phyloP scores from a whole-genome alignment of 2,113 vertebrate genomes.

The Eretmochelys imbricata region DNA sequence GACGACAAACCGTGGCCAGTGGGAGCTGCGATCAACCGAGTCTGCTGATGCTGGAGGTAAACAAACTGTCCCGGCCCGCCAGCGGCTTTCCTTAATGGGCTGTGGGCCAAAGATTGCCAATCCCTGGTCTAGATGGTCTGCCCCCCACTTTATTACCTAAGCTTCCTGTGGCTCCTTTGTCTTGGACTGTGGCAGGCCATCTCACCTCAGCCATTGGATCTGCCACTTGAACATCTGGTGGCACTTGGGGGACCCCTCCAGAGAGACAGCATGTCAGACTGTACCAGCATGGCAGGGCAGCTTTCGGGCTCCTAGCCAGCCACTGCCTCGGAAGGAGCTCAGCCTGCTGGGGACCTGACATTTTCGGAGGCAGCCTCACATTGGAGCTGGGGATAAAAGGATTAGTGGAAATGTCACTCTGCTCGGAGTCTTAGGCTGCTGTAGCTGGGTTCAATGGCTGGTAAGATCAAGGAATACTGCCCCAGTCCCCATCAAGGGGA shows the following conservation, averaged over 20 bases:
- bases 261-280: neutral
- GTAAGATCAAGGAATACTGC: neutral
- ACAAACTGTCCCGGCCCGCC: too few species aligned
- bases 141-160: too few species aligned
- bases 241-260: accelerated
- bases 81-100: too few species aligned
- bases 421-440: neutral
- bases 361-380: neutral
- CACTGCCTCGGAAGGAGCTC: neutral
- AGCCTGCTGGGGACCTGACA: neutral
- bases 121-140: neutral
- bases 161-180: neutral
- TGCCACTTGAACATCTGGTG: neutral
- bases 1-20: too few species aligned
- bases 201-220: accelerated
- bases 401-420: conserved; percentile 39
- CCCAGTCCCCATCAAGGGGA: accelerated
- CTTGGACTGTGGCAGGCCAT: accelerated
- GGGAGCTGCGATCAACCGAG: too few species aligned
- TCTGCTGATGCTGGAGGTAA: too few species aligned
- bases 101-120: too few species aligned
- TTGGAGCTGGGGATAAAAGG: conserved; percentile 27
- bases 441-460: neutral
- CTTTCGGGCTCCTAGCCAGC: neutral
- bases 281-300: accelerated